phyloP scores from a whole-genome alignment of 2,113 vertebrate genomes.

The Vidua chalybeata region DNA sequence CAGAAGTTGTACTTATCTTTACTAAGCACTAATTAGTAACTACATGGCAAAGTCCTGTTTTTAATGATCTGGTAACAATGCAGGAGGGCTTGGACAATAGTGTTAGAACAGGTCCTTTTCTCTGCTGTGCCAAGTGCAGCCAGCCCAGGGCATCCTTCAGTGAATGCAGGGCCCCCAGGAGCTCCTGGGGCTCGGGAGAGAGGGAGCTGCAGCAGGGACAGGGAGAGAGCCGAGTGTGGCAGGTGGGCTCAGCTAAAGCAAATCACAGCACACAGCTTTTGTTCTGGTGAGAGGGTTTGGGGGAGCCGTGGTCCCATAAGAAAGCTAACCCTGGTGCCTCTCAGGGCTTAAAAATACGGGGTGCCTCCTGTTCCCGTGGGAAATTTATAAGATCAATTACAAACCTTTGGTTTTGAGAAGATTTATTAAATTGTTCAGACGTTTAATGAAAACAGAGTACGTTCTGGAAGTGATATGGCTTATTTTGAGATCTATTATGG shows the following conservation, averaged over 20 bases:
- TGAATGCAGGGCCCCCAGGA: background rate
- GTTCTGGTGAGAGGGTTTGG: background rate
- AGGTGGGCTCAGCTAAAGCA: background rate
- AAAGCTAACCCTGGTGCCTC: background rate
- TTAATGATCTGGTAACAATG: background rate
- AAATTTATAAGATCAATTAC: background rate
- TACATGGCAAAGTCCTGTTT: background rate
- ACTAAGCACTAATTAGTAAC: conserved; percentile 17
- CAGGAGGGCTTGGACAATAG: background rate
- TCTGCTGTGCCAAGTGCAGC: background rate
- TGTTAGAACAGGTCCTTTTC: background rate
- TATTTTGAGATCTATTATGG: background rate
- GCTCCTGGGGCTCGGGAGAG: background rate
- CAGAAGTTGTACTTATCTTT: background rate
- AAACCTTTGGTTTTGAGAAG: background rate
- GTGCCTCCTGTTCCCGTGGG: background rate
- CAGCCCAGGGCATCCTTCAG: background rate
- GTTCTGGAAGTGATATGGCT: background rate
- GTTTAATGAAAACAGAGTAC: background rate
- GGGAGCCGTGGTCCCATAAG: background rate
- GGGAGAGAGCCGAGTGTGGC: rapidly evolving
- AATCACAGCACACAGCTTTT: background rate
- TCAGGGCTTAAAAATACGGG: background rate
- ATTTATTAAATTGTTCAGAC: background rate
- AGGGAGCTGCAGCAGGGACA: background rate